Base-by-base conservation (phyloP, 2,113 vertebrate genomes). In the Hemichromis elongatus region DNA sequence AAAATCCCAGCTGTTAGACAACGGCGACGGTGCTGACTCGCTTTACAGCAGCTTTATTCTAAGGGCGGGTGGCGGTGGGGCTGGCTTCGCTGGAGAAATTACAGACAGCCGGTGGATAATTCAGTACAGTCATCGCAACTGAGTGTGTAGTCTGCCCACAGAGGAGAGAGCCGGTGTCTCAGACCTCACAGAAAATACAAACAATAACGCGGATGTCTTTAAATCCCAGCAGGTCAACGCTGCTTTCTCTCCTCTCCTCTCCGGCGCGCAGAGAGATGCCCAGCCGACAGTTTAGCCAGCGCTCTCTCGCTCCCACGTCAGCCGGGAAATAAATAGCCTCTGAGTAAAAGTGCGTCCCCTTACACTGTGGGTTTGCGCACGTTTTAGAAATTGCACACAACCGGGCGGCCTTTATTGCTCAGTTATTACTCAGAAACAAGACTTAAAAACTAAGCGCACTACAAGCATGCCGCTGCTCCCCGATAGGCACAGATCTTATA, bases 221-320 rank as follows among this genome's bases (percentile, higher is more conserved):
- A 95, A 96, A 96, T 94, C 96, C 95, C 94, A 84, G 86, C 81
- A 78, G 89, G 80, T 93, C 86, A 87, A 52, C 35, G 84, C 79
- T 26, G 80, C 82, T 81, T 21, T 55, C 75, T 18, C 24, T 82
- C 28, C 83, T 89, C 73, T 84, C 57, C 81, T 85, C 45, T 50
- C 80, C 84, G 61, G 77, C 81, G 28, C 79, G 7, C 52, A 52
- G 8, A 78, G 24, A 35, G 89, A 88, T 87, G 86, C 80, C 91
- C 80, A 52, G 28, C 61, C 83, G 79, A 40, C 79, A 77, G 77
- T 84, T 81, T 85, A 91, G 92, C 57, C 86, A 59, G 85, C 85
- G 77, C 79, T 73, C 88, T 83, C 80, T 53, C 77, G 40, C 82
- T 84, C 89, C 81, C 82, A 80, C 92, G 89, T 92, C 93, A 89